These are phyloP conservation scores for Caprella mutica DNA, from an alignment of 2,888 invertebrate genomes.

Conservation along the genomic window DNA sequence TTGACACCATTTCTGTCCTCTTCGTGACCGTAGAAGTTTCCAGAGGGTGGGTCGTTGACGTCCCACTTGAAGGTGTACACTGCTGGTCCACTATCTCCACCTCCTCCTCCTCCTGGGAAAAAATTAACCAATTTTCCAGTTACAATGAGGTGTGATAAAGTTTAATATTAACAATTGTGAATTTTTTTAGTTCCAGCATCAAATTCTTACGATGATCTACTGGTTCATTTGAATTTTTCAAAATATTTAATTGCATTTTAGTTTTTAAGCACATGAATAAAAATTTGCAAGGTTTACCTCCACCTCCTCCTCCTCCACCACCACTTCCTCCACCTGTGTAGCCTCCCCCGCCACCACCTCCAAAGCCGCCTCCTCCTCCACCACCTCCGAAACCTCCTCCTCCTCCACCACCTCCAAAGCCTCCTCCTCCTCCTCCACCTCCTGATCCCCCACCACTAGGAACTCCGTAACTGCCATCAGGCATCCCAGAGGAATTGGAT, in stretches of 20 bases:
- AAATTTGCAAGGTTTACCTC: no score
- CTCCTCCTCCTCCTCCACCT: not conserved
- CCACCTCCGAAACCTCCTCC: not conserved
- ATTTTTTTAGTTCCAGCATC: no score
- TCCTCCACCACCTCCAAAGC: not conserved
- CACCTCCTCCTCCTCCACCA: not conserved
- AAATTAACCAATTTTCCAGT: no score
- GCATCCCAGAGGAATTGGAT: no score
- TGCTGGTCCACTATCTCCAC: slow-evolving; percentile 6
- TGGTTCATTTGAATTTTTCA: no score
- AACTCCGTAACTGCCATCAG: no score
- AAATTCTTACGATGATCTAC: no score
- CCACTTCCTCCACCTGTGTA: not conserved
- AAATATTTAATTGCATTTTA: no score
- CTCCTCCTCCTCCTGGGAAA: not conserved
- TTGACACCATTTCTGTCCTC: slow-evolving; percentile 23
- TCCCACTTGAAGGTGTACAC: slow-evolving; percentile 30
- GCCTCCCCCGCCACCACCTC: not conserved
- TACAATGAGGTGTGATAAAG: no score
- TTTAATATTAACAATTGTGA: no score
- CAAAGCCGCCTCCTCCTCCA: not conserved
- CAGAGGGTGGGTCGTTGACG: slow-evolving; percentile 17
- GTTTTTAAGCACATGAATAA: no score
- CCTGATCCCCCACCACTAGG: no score
- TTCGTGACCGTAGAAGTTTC: slow-evolving; percentile 26